phyloP scores from a whole-genome alignment of 2,113 vertebrate genomes.

The Clarias gariepinus region DNA sequence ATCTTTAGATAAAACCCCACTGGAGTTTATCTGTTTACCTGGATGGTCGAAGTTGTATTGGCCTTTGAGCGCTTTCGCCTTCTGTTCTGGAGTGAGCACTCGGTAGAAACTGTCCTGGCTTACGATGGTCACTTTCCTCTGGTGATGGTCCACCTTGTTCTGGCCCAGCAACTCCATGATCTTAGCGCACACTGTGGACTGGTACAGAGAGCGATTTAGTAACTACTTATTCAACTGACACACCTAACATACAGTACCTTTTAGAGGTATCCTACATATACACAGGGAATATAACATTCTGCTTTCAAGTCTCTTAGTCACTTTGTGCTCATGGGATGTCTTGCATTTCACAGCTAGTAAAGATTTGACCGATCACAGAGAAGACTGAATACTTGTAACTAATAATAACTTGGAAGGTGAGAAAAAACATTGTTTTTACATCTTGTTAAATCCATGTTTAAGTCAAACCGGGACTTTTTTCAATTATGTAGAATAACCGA shows the following conservation, averaged over 20 bases:
- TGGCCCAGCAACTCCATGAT: slow-evolving; percentile 98
- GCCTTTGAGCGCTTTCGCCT: slow-evolving; percentile 88
- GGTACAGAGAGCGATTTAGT: slow-evolving; percentile 6
- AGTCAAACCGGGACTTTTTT: no score
- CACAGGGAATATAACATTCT: not conserved
- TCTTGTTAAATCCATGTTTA: no score
- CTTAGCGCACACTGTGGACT: slow-evolving; percentile 98
- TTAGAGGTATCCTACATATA: not conserved
- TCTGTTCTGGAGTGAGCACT: slow-evolving; percentile 87
- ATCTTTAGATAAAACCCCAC: not conserved
- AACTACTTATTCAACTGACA: not conserved
- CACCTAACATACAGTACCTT: not conserved
- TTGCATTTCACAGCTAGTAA: no score
- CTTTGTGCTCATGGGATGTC: no score
- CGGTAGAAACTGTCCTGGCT: slow-evolving; percentile 96
- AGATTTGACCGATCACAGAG: no score
- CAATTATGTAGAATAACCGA: no score
- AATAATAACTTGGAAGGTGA: no score
- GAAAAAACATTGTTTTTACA: no score
- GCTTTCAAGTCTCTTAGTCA: no score
- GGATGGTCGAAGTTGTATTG: slow-evolving; percentile 99
- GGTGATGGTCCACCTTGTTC: slow-evolving; percentile 90
- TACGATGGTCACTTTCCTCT: slow-evolving; percentile 89
- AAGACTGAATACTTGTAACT: no score
- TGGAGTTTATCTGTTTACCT: slow-evolving; percentile 67